Conservation (phyloP, 2,888 invertebrate genomes). For the Deilephila porcellus region DNA sequence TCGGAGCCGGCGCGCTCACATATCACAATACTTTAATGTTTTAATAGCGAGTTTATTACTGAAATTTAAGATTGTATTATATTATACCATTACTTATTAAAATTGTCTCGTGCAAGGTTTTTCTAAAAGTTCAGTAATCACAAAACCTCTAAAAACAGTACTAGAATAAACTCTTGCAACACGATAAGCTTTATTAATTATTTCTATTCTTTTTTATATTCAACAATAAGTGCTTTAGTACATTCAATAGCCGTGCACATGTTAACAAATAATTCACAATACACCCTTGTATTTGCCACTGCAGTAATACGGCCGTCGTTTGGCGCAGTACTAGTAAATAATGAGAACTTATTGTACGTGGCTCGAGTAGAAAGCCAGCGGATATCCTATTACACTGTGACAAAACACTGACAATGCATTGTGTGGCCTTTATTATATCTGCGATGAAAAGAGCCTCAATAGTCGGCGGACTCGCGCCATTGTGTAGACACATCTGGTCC, state of each 20-base stretch:
- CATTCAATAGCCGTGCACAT: background rate
- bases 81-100: background rate
- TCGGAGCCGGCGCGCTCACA: background rate
- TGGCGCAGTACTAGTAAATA: background rate
- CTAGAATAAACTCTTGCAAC: too few species aligned
- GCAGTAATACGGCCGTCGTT: background rate
- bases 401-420: constrained; percentile 23
- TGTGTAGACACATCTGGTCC: constrained; percentile 35
- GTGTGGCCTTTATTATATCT: constrained; percentile 31
- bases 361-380: background rate
- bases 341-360: constrained; percentile 10
- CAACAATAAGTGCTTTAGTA: too few species aligned
- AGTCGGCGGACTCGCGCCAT: constrained; percentile 30
- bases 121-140: too few species aligned
- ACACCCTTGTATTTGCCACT: background rate
- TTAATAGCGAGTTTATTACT: background rate
- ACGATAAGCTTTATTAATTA: too few species aligned
- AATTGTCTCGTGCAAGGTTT: too few species aligned
- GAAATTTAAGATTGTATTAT: background rate
- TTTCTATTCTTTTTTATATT: too few species aligned
- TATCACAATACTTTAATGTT: background rate
- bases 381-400: constrained; percentile 11
- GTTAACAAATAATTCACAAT: background rate
- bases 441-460: constrained; percentile 15
- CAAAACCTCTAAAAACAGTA: too few species aligned